A percentile compares a stretch with the other conserved stretches of the same genome.
Conservation (phyloP, 2,888 invertebrate genomes). For the Euphydryas editha region DNA sequence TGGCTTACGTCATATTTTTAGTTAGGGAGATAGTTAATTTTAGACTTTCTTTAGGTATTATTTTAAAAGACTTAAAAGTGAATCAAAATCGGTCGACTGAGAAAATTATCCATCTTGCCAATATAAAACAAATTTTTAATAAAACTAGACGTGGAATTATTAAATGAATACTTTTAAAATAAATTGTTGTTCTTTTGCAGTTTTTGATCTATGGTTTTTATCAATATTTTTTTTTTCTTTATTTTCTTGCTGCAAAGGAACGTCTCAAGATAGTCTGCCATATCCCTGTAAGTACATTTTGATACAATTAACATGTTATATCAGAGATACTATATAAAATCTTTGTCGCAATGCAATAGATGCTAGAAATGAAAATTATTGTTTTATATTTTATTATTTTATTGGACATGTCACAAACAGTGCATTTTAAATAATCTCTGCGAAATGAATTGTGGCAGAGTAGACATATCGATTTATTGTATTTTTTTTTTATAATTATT, state of each 20-base stretch:
- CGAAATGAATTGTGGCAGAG: conserved; percentile 27
- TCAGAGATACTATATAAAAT: background rate
- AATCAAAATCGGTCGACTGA: conserved; percentile 56
- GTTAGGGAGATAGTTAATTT: conserved; percentile 2
- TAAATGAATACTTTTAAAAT: conserved; percentile 41
- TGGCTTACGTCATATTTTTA: background rate
- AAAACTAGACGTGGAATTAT: conserved; percentile 37
- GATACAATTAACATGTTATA: conserved; percentile 28
- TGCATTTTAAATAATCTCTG: conserved; percentile 25
- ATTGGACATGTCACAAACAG: conserved; percentile 30
- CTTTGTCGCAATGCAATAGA: conserved; percentile 2
- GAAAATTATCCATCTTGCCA: conserved; percentile 71
- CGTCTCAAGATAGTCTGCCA: conserved; percentile 85
- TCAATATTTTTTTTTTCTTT: conserved; percentile 50
- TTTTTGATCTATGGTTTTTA: conserved; percentile 35
- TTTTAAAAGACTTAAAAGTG: conserved; percentile 39
- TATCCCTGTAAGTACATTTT: conserved; percentile 84
- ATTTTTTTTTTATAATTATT: conserved; percentile 30
- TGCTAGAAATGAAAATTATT: conserved; percentile 12
- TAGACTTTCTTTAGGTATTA: conserved; percentile 6
- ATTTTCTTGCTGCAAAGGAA: conserved; percentile 79
- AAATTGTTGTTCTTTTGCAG: conserved; percentile 33
- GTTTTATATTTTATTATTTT: conserved; percentile 55
- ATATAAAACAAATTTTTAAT: conserved; percentile 51
- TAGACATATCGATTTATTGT: conserved; percentile 31